phyloP scores from a whole-genome alignment of 2,888 invertebrate species.

The Drosophila testacea region DNA sequence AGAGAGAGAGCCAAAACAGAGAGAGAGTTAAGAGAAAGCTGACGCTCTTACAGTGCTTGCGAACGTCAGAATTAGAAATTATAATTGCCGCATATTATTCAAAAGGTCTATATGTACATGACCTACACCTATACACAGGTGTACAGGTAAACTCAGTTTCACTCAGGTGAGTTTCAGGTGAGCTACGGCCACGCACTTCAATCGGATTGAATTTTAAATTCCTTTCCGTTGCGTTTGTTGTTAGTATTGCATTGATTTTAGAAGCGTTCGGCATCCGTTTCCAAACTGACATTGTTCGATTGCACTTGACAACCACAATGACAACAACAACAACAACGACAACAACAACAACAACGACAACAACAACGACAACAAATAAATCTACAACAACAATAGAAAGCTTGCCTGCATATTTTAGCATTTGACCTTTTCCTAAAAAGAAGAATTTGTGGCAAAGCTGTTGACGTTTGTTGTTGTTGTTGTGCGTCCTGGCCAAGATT shows the following conservation, averaged over 20 bases:
- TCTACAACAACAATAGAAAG: slow-evolving; percentile 16
- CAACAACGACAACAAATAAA: slow-evolving; percentile 24
- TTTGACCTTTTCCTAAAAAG: slow-evolving; percentile 56
- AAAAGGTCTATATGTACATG: slow-evolving; percentile 59
- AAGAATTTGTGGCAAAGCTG: slow-evolving; percentile 9
- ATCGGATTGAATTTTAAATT: slow-evolving; percentile 69
- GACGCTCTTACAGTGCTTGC: slow-evolving; percentile 37
- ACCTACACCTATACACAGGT: slow-evolving; percentile 62
- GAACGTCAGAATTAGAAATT: slow-evolving; percentile 79
- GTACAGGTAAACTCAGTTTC: slow-evolving; percentile 4
- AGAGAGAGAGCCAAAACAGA: slow-evolving; percentile 17
- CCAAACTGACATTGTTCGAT: slow-evolving; percentile 61
- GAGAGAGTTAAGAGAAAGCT: slow-evolving; percentile 45
- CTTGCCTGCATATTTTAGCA: slow-evolving; percentile 58
- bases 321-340: background rate
- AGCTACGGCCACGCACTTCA: slow-evolving; percentile 51
- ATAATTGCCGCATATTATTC: slow-evolving; percentile 79
- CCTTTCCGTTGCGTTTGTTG: slow-evolving; percentile 29
- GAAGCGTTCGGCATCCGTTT: slow-evolving; percentile 25
- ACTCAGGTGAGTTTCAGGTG: slow-evolving; percentile 39
- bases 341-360: slow-evolving; percentile 20
- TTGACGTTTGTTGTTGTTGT: slow-evolving; percentile 11
- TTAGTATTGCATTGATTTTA: slow-evolving; percentile 41
- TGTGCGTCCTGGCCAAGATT: background rate
- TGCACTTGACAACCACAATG: slow-evolving; percentile 62